Evolutionary conservation across 2,888 invertebrate species (phyloP), one percentile per base, ranked within the genome.

Genomic region (Melipona bicolor): DNA sequence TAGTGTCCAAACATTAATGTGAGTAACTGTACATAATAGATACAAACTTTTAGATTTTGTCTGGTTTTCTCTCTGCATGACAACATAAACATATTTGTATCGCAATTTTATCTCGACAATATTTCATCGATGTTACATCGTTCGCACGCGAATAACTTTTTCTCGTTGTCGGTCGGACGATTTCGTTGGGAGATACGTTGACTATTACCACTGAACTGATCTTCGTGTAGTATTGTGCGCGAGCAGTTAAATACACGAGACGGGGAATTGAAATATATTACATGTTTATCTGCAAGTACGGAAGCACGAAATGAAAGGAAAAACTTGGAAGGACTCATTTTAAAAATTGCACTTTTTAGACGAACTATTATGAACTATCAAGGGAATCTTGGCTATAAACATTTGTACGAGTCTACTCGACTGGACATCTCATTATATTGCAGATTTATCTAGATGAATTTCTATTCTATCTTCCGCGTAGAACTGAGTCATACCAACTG

Each of bases 71-170:
- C 43, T 61, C 9, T 32, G 36, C 32, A 69, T 15, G 75, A 52
- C 21, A 50, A n/a, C 64, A 32, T 54, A 54, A 69, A 76, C 54
- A 76, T 62, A 64, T 64, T 76, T 69, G 36, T 49, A 69, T 49
- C 13, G 69, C 61, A 69, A 76, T 69, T 79, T 76, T 27, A 49
- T 36, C 49, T 65, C 62, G n/a, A 5, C 62, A 13, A 75, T 79
- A 62, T 69, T 49, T 24, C 62, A 27, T 13, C 4, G 27, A 49
- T 13, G 19, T 27, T 21, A 50, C 27, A 56, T 65, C 15, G 54
- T 69, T 67, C 15, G 76, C 79, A 64, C 69, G 79, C 79, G 19
- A 75, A 67, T 21, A 21, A 13, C 17, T 54, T 36, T n/a, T 59
- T 61, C 54, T 59, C 43, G 4, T 11, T 17, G 4, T 3, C 17